A percentile compares a stretch with the other conserved stretches of the same genome.
Evolutionary conservation across 2,888 invertebrate genomes (phyloP).

Genomic region (Mythimna impura): DNA sequence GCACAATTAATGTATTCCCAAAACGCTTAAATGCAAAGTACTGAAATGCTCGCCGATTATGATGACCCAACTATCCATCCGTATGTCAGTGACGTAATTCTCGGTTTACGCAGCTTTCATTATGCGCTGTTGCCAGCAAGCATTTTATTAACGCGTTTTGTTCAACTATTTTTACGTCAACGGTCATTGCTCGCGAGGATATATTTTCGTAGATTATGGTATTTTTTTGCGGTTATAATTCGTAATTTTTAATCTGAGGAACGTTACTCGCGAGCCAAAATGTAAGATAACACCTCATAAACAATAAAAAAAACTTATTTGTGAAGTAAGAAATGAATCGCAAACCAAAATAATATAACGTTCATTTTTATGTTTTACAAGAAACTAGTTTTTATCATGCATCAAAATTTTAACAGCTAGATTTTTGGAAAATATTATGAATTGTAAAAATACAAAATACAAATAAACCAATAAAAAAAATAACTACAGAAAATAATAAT

Average conservation of each 20-base stretch:
- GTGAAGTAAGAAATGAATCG: background rate
- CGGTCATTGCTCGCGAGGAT: slow-evolving; percentile 69
- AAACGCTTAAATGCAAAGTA: background rate
- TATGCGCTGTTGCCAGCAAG: slow-evolving; percentile 70
- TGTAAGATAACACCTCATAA: slow-evolving; percentile 10
- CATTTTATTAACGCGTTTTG: slow-evolving; percentile 70
- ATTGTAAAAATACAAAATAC: too few relatives aligned
- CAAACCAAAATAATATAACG: background rate
- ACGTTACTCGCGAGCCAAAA: slow-evolving; percentile 11
- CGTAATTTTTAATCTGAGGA: slow-evolving; percentile 31
- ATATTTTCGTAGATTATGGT: slow-evolving; percentile 61
- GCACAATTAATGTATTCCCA: too few relatives aligned
- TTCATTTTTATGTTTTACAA: background rate
- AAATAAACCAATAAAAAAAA: too few relatives aligned
- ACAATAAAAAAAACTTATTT: background rate
- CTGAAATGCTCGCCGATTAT: slow-evolving; percentile 3
- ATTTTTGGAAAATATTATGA: too few relatives aligned
- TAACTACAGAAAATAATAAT: too few relatives aligned
- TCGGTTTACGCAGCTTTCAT: slow-evolving; percentile 71
- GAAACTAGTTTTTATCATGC: background rate
- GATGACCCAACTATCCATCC: slow-evolving; percentile 31
- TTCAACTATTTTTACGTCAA: slow-evolving; percentile 73
- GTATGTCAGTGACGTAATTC: slow-evolving; percentile 69
- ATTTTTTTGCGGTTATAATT: slow-evolving; percentile 31
- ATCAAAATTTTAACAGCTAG: too few relatives aligned